Evolutionary conservation across 1,140 invertebrate genomes (phyloP).

Genomic region (Tetramorium alpestre): DNA sequence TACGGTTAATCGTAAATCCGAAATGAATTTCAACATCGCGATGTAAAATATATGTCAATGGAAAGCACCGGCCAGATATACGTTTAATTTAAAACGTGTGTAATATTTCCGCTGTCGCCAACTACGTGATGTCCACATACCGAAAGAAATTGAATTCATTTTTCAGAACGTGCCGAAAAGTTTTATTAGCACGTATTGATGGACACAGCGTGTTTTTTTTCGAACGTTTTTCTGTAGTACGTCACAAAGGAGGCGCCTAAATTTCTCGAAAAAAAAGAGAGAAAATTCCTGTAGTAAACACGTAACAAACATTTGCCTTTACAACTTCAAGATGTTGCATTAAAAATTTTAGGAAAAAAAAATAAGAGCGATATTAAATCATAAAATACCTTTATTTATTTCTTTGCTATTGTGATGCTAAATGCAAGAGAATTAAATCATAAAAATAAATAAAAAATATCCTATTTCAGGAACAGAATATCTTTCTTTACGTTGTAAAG

Average conservation of each 20-base stretch:
- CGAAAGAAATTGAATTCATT: not conserved
- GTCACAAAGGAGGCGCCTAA: not conserved
- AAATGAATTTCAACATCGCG: not conserved
- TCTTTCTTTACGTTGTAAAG: not conserved
- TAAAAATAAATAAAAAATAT: too few species aligned
- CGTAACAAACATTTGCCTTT: not conserved
- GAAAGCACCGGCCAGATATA: not conserved
- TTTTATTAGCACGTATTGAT: constrained; percentile 11
- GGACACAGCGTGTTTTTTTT: not conserved
- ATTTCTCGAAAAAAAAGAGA: not conserved
- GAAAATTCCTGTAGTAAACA: not conserved
- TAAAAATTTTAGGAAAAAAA: not conserved
- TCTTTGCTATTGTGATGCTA: too few species aligned
- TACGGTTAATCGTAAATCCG: constrained; percentile 1
- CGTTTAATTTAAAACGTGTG: not conserved
- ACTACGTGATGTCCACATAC: constrained; percentile 4
- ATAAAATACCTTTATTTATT: not conserved
- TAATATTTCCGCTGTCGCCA: not conserved
- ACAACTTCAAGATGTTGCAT: not conserved
- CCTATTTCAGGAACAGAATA: not conserved
- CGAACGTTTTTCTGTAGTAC: not conserved
- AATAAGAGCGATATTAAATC: not conserved
- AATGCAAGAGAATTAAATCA: too few species aligned
- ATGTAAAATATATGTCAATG: not conserved
- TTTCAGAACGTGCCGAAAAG: constrained; percentile 34